A percentile compares a stretch with the other conserved stretches of the same genome.
Evolutionary conservation across 2,113 vertebrate genomes (phyloP).

Genomic region (Thamnaconus septentrionalis): DNA sequence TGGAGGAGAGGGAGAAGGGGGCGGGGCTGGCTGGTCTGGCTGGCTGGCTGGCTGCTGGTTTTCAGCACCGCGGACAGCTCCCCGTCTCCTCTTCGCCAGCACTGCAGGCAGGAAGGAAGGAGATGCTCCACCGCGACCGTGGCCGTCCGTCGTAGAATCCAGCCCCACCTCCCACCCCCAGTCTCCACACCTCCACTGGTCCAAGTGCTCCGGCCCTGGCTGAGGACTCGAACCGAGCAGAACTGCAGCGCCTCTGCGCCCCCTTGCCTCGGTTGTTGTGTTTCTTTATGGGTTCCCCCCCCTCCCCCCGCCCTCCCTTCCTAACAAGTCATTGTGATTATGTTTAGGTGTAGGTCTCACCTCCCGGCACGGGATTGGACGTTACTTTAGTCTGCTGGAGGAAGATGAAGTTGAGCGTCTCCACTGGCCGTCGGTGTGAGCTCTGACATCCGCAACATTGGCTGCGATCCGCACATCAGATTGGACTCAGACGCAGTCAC

Average conservation of each 20-base stretch:
- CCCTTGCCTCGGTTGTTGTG: constrained; percentile 2
- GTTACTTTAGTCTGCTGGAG: constrained; percentile 40
- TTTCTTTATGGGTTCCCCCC: constrained; percentile 1
- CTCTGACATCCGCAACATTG: constrained; percentile 54
- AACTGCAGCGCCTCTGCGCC: constrained; percentile 61
- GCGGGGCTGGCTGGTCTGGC: constrained; percentile 8
- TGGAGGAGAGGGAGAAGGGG: constrained; percentile 1
- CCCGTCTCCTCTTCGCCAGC: constrained; percentile 47
- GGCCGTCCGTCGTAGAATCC: background rate
- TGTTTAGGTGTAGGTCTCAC: constrained; percentile 18
- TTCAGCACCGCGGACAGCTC: constrained; percentile 77
- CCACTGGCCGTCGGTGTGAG: constrained; percentile 23
- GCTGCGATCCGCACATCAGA: constrained; percentile 19
- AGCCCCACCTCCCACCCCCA: no score
- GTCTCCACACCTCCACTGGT: constrained; percentile 1
- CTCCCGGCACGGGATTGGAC: constrained; percentile 35
- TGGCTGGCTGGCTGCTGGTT: constrained; percentile 30
- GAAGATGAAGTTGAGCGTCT: constrained; percentile 70
- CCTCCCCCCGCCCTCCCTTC: constrained; percentile 22
- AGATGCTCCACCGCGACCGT: background rate
- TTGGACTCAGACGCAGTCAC: constrained; percentile 22
- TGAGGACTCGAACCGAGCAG: constrained; percentile 40
- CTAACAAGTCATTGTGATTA: background rate
- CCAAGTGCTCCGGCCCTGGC: constrained; percentile 36
- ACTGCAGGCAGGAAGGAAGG: constrained; percentile 49